Conservation (phyloP, 2,888 invertebrate species). For the Sipunculus nudus region DNA sequence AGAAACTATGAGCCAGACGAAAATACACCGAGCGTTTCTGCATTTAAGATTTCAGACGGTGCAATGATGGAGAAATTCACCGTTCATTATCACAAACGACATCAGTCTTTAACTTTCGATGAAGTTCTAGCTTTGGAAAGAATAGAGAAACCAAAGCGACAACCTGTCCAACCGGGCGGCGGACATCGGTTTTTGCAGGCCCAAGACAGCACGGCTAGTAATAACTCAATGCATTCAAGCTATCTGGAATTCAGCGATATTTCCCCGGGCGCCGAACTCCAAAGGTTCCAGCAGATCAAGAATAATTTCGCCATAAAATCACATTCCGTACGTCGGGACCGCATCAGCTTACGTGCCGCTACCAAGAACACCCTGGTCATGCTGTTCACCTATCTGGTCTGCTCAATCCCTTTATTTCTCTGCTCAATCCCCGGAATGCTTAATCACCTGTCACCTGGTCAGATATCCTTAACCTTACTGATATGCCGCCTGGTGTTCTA, state of each 20-base stretch:
- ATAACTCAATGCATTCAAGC: conserved; percentile 35
- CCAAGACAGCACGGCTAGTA: conserved; percentile 44
- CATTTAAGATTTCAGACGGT: conserved; percentile 39
- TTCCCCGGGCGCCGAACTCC: conserved; percentile 52
- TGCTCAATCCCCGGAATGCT: conserved; percentile 47
- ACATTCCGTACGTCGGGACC: conserved; percentile 49
- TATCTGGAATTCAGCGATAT: conserved; percentile 56
- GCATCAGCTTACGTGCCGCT: conserved; percentile 52
- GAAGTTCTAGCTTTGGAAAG: conserved; percentile 53
- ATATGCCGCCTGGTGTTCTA: conserved; percentile 51
- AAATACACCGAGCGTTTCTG: background rate
- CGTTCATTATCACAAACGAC: conserved; percentile 53
- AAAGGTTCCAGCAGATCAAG: conserved; percentile 50
- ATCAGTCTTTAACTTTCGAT: conserved; percentile 47
- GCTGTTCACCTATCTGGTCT: conserved; percentile 51
- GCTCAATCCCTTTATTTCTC: conserved; percentile 53
- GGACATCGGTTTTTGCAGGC: conserved; percentile 40
- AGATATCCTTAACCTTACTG: conserved; percentile 44
- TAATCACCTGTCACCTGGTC: background rate
- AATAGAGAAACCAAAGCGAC: conserved; percentile 40
- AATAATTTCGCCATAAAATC: conserved; percentile 47
- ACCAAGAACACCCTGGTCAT: conserved; percentile 59
- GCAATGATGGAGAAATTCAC: conserved; percentile 37
- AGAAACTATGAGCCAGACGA: conserved; percentile 21
- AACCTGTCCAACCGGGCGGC: background rate